These are phyloP conservation scores for Leucopsar rothschildi DNA, from an alignment of 2,113 vertebrate species.

Conservation along the genomic window DNA sequence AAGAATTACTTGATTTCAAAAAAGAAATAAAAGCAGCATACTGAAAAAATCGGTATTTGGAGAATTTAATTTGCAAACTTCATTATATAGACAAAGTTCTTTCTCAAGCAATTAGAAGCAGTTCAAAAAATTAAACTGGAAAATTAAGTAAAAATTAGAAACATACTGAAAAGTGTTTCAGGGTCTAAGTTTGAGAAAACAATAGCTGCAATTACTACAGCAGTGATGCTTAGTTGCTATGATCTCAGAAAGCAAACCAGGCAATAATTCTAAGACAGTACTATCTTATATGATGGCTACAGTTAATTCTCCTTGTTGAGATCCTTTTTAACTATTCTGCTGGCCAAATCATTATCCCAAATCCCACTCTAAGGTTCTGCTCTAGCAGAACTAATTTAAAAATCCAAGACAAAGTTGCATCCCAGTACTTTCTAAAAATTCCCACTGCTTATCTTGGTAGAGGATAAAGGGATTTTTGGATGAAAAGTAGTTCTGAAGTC, in stretches of 20 bases:
- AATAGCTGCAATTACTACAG: background rate
- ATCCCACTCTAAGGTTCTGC: background rate
- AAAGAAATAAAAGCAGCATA: background rate
- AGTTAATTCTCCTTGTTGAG: background rate
- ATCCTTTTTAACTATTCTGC: background rate
- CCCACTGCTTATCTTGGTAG: background rate
- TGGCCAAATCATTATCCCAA: background rate
- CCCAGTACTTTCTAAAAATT: background rate
- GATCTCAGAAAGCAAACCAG: background rate
- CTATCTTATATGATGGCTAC: background rate
- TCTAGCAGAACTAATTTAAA: background rate
- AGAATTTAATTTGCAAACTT: background rate
- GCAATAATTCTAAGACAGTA: background rate
- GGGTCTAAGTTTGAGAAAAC: background rate
- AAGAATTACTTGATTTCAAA: background rate
- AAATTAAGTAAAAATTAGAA: background rate
- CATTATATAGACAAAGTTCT: accelerated
- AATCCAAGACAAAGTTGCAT: background rate
- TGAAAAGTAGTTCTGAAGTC: background rate
- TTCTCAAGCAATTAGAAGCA: background rate
- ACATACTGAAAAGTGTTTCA: background rate
- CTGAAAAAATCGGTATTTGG: background rate
- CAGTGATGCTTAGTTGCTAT: background rate
- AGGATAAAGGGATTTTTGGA: background rate
- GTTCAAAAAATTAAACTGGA: background rate